Evolutionary conservation across 2,113 vertebrate genomes (phyloP), one percentile per base, ranked within the genome.

Genomic region (Planiliza haematocheilus): DNA sequence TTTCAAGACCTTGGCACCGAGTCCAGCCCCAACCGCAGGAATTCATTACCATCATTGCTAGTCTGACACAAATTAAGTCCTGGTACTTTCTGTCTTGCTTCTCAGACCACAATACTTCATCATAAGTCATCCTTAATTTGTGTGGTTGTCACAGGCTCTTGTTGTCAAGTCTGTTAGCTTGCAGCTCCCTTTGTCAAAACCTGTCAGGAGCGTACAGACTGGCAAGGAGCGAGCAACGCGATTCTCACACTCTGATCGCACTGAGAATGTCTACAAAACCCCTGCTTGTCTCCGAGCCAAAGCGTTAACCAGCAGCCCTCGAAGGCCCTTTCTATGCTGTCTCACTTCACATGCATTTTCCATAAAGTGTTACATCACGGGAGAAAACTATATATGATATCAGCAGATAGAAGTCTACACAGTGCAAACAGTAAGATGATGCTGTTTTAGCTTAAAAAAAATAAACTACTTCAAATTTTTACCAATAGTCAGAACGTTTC

Each of bases 1-100:
- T 82, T 30, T 79, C 81, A 79, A 68, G 84, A 87, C 51, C 83
- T 85, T 89, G 86, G 90, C 85, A 86, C 77, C 0, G 80, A 84
- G 75, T 91, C 90, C 78, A 48, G 67, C 49, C 24, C 83, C 78
- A 75, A 91, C 92, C 88, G 59, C 92, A 92, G 88, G 89, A 92
- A 91, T 92, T 91, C 91, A 93, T 93, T 93, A 92, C 77, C 81
- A 84, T 93, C 91, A 86, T 85, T 84, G 90, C 88, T 74, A 81
- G 75, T 85, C 87, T 88, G 90, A 92, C 89, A 88, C 93, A 91
- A 92, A 93, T 91, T 61, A 91, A 91, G 88, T 93, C 88, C 90
- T 77, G 86, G 83, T 89, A 90, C 89, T 93, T 91, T 85, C 85
- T 81, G 81, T 82, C 84, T 72, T 81, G 75, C 88, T 79, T 81